Evolutionary conservation across 2,888 invertebrate species (phyloP).

Genomic region (Lysandra coridon): DNA sequence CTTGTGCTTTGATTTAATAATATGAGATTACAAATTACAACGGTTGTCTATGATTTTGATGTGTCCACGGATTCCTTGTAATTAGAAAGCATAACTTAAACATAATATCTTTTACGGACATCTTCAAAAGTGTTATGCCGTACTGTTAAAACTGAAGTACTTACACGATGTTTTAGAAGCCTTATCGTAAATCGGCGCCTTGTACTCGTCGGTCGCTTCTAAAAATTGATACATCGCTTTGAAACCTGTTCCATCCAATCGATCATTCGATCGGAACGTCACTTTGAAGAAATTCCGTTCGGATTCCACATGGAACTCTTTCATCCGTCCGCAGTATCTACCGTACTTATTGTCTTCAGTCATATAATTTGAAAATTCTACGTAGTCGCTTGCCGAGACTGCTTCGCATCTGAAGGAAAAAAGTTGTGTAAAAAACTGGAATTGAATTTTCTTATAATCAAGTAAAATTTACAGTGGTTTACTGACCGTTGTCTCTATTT

Average conservation of each 20-base stretch:
- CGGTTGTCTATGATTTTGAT: not conserved
- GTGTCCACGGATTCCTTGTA: not conserved
- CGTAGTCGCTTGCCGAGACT: conserved; percentile 95
- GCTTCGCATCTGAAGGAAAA: conserved; percentile 88
- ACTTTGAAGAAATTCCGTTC: conserved; percentile 96
- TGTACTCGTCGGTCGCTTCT: conserved; percentile 83
- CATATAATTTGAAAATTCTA: conserved; percentile 97
- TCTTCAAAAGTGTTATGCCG: conserved; percentile 19
- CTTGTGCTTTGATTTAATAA: too few relatives aligned
- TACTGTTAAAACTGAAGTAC: conserved; percentile 42
- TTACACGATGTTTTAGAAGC: conserved; percentile 63
- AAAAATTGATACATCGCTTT: conserved; percentile 94
- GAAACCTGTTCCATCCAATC: conserved; percentile 96
- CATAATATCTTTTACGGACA: conserved; percentile 11
- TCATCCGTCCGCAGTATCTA: conserved; percentile 92
- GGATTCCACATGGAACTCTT: conserved; percentile 90
- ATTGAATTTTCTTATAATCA: too few relatives aligned
- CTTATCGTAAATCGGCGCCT: conserved; percentile 64
- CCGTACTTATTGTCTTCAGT: conserved; percentile 93
- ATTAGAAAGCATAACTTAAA: not conserved
- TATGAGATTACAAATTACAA: too few relatives aligned
- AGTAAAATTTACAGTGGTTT: too few relatives aligned
- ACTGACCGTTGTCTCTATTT: too few relatives aligned
- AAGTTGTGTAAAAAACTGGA: too few relatives aligned
- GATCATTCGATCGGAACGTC: conserved; percentile 95